Conservation (phyloP, 1,140 invertebrate species). For the Latrodectus geometricus region DNA sequence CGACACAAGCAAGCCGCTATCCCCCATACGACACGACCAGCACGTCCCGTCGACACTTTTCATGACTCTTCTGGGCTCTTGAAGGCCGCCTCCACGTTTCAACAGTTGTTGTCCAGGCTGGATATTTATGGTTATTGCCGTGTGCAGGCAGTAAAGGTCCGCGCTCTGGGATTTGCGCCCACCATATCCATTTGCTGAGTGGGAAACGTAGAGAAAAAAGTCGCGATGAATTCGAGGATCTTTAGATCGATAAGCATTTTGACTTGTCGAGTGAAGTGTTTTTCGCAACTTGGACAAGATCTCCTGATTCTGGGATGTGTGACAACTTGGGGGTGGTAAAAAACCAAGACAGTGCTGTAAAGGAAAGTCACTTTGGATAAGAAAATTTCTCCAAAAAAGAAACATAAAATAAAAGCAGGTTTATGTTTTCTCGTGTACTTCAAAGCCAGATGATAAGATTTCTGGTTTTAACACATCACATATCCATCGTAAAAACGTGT, state of each 20-base stretch:
- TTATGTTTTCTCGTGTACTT: no score
- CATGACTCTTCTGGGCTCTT: constrained; percentile 1
- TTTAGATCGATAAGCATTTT: neutral
- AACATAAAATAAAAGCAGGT: no score
- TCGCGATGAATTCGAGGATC: neutral
- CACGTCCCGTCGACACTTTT: constrained; percentile 46
- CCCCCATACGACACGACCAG: constrained; percentile 3
- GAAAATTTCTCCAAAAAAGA: no score
- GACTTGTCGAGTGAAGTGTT: neutral
- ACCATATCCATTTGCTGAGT: neutral
- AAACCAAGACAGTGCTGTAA: no score
- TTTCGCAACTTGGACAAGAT: neutral
- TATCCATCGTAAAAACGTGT: no score
- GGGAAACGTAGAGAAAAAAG: neutral
- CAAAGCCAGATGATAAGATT: no score
- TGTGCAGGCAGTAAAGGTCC: constrained; percentile 18
- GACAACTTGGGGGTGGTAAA: no score
- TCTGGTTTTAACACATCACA: no score
- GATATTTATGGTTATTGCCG: constrained; percentile 47
- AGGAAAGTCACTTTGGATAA: no score
- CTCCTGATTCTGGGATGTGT: neutral
- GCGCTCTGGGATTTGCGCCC: constrained; percentile 13
- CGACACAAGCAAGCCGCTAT: constrained; percentile 5
- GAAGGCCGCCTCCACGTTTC: constrained; percentile 24
- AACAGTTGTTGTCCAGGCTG: neutral